Evolutionary conservation across 2,113 vertebrate genomes (phyloP).

Genomic region (Silurus glanis): DNA sequence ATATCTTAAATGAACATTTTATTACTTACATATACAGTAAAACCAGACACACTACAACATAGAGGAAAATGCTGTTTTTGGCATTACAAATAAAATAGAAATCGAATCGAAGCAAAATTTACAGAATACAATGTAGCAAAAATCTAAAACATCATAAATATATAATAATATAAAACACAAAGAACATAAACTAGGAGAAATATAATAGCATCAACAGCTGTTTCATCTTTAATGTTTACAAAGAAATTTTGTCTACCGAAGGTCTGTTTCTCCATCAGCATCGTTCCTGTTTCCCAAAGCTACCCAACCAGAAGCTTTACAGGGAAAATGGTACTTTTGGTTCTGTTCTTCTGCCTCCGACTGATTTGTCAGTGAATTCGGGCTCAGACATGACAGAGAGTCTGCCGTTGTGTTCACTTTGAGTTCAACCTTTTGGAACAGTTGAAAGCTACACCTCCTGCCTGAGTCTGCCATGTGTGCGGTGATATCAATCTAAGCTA

Average conservation of each 20-base stretch:
- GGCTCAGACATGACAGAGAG: not conserved
- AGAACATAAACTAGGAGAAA: no score
- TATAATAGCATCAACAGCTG: not conserved
- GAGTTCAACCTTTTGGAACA: not conserved
- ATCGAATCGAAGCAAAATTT: no score
- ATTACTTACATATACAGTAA: no score
- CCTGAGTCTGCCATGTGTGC: not conserved
- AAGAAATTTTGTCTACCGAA: not conserved
- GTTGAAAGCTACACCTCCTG: not conserved
- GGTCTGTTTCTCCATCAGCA: not conserved
- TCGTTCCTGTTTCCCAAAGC: not conserved
- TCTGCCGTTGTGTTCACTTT: conserved; percentile 1
- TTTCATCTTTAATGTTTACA: not conserved
- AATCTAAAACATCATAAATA: no score
- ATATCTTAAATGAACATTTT: not conserved
- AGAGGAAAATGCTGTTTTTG: no score
- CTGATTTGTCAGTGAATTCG: conserved; percentile 5
- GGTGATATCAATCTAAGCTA: not conserved
- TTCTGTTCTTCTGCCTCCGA: not conserved
- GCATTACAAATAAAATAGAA: no score
- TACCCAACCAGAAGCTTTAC: not conserved
- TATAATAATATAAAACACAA: no score
- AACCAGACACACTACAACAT: no score
- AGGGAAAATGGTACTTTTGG: not conserved
- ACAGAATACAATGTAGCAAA: no score